These are phyloP conservation scores for Heterotis niloticus DNA, from an alignment of 2,113 vertebrate species.

Conservation along the genomic window DNA sequence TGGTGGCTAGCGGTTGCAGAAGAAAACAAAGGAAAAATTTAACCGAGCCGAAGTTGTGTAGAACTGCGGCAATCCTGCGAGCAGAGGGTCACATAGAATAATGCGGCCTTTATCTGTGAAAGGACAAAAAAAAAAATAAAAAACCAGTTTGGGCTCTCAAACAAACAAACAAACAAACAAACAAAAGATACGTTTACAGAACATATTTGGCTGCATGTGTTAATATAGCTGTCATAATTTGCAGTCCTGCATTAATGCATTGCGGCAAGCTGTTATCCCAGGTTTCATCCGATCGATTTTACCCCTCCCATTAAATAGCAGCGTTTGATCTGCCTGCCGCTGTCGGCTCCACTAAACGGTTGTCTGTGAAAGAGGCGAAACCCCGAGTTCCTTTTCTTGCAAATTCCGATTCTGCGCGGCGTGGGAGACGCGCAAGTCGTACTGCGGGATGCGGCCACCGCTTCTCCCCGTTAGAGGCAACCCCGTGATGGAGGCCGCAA, in stretches of 20 bases:
- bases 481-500: constrained; percentile 12
- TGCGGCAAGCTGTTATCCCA: not conserved
- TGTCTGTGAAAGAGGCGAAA: constrained; percentile 25
- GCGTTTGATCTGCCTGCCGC: constrained; percentile 39
- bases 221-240: constrained; percentile 8
- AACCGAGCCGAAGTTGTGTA: constrained; percentile 34
- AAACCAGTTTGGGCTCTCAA: not conserved
- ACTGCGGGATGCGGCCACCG: constrained; percentile 38
- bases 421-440: constrained; percentile 26
- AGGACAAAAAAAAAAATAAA: not conserved
- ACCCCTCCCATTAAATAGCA: constrained; percentile 39
- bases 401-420: constrained; percentile 27
- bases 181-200: not conserved
- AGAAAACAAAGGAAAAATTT: constrained; percentile 49
- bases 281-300: constrained; percentile 18
- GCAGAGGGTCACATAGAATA: not conserved
- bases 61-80: not conserved
- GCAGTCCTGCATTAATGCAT: not conserved
- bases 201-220: not conserved
- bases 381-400: constrained; percentile 2
- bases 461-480: constrained; percentile 31
- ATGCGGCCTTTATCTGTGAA: not conserved
- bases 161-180: not conserved
- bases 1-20: constrained; percentile 46
- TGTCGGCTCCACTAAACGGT: constrained; percentile 34